phyloP scores from a whole-genome alignment of 2,113 vertebrate genomes.

The Boleophthalmus pectinirostris region DNA sequence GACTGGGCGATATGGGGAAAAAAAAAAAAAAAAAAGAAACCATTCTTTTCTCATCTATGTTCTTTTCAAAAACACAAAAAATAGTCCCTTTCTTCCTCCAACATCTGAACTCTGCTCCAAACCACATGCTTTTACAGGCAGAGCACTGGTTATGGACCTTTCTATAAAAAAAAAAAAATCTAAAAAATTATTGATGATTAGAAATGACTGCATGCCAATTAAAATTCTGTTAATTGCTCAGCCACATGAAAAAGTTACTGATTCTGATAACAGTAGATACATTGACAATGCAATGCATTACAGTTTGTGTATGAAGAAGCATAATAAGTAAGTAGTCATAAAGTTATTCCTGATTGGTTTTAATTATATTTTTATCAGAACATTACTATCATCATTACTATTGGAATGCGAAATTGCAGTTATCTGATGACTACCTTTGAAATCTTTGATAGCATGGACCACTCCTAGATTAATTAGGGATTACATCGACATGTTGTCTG shows the following conservation, averaged over 20 bases:
- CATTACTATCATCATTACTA: slow-evolving; percentile 77
- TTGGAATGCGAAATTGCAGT: slow-evolving; percentile 40
- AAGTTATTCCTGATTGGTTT: not conserved
- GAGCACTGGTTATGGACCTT: too few relatives aligned
- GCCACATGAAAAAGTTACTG: not conserved
- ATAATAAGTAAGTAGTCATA: slow-evolving; percentile 69
- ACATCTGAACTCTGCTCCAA: too few relatives aligned
- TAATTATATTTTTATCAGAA: slow-evolving; percentile 47
- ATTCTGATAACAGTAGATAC: not conserved
- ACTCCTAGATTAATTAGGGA: not conserved
- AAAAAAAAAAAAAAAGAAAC: too few relatives aligned
- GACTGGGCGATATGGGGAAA: too few relatives aligned
- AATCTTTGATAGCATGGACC: not conserved
- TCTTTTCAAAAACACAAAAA: too few relatives aligned
- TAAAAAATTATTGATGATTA: too few relatives aligned
- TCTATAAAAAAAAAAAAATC: too few relatives aligned
- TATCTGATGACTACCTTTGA: slow-evolving; percentile 18
- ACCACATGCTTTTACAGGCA: too few relatives aligned
- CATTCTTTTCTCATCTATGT: too few relatives aligned
- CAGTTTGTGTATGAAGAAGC: not conserved
- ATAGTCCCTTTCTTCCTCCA: too few relatives aligned
- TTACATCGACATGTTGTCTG: not conserved
- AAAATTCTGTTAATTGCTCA: too few relatives aligned
- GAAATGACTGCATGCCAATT: too few relatives aligned
- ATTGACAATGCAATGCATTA: not conserved